These are phyloP conservation scores for Okamejei kenojei DNA, from an alignment of 2,797 vertebrate genomes.

Conservation along the genomic window DNA sequence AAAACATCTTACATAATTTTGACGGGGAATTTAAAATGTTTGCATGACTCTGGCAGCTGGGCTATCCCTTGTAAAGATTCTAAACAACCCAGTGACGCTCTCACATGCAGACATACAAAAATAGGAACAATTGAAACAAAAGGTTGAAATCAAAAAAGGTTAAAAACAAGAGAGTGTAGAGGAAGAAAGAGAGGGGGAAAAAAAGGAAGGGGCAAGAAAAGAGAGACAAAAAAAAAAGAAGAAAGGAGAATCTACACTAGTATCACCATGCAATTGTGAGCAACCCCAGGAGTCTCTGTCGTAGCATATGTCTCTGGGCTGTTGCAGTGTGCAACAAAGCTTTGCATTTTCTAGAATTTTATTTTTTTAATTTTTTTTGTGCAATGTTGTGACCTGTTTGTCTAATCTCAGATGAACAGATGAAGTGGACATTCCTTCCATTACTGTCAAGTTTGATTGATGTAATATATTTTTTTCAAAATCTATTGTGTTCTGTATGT, in stretches of 20 bases:
- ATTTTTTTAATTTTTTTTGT: conserved; percentile 50
- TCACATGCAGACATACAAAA: conserved; percentile 99
- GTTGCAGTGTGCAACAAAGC: conserved; percentile 95
- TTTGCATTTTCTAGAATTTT: conserved; percentile 56
- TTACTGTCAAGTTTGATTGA: conserved; percentile 27
- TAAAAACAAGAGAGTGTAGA: conserved; percentile 44
- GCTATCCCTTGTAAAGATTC: conserved; percentile 70
- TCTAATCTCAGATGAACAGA: conserved; percentile 65
- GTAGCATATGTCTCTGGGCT: conserved; percentile 73
- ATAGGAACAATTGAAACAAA: conserved; percentile 60
- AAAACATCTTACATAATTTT: conserved; percentile 99
- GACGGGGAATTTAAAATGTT: conserved; percentile 99
- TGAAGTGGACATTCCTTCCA: conserved; percentile 42
- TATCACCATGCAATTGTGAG: conserved; percentile 99
- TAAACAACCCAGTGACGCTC: conserved; percentile 98
- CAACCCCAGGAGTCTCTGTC: conserved; percentile 82
- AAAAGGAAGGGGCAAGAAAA: conserved; percentile 59
- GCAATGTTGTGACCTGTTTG: conserved; percentile 58
- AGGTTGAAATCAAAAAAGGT: conserved; percentile 54
- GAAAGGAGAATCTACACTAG: conserved; percentile 78
- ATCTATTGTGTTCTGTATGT: conserved; percentile 53
- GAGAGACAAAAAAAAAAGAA: conserved; percentile 66
- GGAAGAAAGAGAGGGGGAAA: conserved; percentile 49
- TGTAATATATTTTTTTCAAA: not conserved
- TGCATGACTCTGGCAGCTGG: conserved; percentile 99